Conservation (phyloP, 1,140 invertebrate genomes). For the Bradynema listronoti region DNA sequence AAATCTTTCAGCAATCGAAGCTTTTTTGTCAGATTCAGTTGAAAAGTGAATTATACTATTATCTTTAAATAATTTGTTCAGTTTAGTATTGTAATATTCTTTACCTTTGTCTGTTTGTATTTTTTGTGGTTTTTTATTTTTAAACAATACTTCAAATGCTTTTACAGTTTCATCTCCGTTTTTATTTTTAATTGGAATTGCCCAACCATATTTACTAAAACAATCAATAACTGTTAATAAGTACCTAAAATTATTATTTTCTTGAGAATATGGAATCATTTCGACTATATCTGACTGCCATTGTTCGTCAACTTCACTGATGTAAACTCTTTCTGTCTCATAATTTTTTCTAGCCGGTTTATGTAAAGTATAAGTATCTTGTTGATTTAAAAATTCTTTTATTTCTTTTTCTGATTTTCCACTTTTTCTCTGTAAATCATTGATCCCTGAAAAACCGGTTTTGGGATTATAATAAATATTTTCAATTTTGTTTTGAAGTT, state of each 20-base stretch:
- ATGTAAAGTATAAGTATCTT: slow-evolving; percentile 31
- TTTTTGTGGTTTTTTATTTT: slow-evolving; percentile 53
- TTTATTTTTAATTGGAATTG: slow-evolving; percentile 61
- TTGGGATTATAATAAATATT: slow-evolving; percentile 25
- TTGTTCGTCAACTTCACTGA: slow-evolving; percentile 51
- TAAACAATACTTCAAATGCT: slow-evolving; percentile 48
- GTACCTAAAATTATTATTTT: slow-evolving; percentile 59
- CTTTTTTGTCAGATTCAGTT: slow-evolving; percentile 46
- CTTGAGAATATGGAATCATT: slow-evolving; percentile 45
- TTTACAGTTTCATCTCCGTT: slow-evolving; percentile 39
- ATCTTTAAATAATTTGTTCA: slow-evolving; percentile 16
- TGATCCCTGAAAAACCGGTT: slow-evolving; percentile 20
- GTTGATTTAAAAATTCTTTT: slow-evolving; percentile 31
- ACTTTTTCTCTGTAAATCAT: slow-evolving; percentile 28
- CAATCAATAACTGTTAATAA: slow-evolving; percentile 60
- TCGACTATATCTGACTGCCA: slow-evolving; percentile 59
- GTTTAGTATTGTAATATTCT: slow-evolving; percentile 56
- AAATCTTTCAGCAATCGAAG: slow-evolving; percentile 48
- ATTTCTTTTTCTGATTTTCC: slow-evolving; percentile 27
- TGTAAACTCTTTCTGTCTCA: slow-evolving; percentile 27
- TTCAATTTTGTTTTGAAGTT: not conserved
- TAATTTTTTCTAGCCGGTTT: slow-evolving; percentile 25
- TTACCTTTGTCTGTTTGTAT: slow-evolving; percentile 60
- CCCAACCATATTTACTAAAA: slow-evolving; percentile 61
- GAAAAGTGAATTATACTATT: slow-evolving; percentile 16